Evolutionary conservation across 2,797 vertebrate species (phyloP).

Genomic region (Xyrichtys novacula): DNA sequence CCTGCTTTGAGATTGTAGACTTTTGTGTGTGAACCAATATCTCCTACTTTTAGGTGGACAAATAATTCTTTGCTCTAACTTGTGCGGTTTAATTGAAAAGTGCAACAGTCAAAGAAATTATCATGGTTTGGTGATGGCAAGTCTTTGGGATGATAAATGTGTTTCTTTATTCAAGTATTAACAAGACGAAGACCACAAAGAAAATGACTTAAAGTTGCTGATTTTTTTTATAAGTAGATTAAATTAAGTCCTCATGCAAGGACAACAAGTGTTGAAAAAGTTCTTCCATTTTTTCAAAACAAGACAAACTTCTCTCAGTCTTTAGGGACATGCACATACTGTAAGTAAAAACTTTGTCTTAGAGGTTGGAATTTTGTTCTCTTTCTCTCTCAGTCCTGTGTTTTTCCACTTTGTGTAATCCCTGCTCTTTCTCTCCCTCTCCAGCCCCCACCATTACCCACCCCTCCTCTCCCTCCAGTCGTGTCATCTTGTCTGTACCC

Average conservation of each 20-base stretch:
- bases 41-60: slow-evolving; percentile 23
- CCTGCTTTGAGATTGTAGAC: slow-evolving; percentile 37
- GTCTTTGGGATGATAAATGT: slow-evolving; percentile 17
- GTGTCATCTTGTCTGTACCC: slow-evolving; percentile 95
- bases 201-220: background rate
- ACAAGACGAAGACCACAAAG: slow-evolving; percentile 11
- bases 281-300: background rate
- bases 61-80: slow-evolving; percentile 19
- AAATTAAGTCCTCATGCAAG: too few relatives aligned
- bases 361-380: slow-evolving; percentile 47
- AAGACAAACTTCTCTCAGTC: slow-evolving; percentile 4
- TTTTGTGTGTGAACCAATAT: slow-evolving; percentile 7
- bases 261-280: background rate
- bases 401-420: slow-evolving; percentile 80
- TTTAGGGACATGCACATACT: background rate
- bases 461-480: slow-evolving; percentile 86
- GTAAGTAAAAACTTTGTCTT: slow-evolving; percentile 17
- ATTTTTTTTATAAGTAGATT: too few relatives aligned
- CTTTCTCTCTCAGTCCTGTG: slow-evolving; percentile 79
- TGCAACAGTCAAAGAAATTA: slow-evolving; percentile 7
- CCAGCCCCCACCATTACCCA: slow-evolving; percentile 69
- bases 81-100: slow-evolving; percentile 35
- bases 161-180: slow-evolving; percentile 22
- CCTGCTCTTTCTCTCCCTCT: slow-evolving; percentile 60
- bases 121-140: slow-evolving; percentile 14